These are phyloP conservation scores for Clarias magur DNA, from an alignment of 2,113 vertebrate species.

Conservation along the genomic window DNA sequence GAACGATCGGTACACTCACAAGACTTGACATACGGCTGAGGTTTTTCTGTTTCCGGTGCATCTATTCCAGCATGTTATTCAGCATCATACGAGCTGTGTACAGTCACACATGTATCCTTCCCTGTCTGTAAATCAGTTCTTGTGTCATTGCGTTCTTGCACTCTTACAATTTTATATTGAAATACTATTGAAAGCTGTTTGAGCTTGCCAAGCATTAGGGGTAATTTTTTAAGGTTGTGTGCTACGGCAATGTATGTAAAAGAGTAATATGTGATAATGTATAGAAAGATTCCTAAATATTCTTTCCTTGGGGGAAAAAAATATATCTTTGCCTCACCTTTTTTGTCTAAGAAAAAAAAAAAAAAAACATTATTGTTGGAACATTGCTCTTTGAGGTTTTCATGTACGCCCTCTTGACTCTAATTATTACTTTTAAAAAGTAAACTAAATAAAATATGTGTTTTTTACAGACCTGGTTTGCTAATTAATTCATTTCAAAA, in stretches of 20 bases:
- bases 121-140: not conserved
- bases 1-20: constrained; percentile 40
- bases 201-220: not conserved
- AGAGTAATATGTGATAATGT: not conserved
- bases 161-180: not conserved
- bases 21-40: constrained; percentile 20
- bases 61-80: constrained; percentile 26
- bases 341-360: not conserved
- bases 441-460: constrained; percentile 43
- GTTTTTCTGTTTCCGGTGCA: not conserved
- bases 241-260: not conserved
- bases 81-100: constrained; percentile 22
- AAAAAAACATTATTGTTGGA: not conserved
- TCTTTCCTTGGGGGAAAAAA: not conserved
- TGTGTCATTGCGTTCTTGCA: constrained; percentile 13
- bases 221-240: not conserved
- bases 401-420: not conserved
- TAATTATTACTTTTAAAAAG: constrained; percentile 47
- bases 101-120: constrained; percentile 35
- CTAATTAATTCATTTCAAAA: not conserved
- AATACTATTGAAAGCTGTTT: not conserved
- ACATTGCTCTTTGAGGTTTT: constrained; percentile 5
- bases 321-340: not conserved
- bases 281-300: not conserved
- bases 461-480: not conserved